These are phyloP conservation scores for Myrmecobius fasciatus DNA, from an alignment of 2,113 vertebrate species.

Conservation along the genomic window DNA sequence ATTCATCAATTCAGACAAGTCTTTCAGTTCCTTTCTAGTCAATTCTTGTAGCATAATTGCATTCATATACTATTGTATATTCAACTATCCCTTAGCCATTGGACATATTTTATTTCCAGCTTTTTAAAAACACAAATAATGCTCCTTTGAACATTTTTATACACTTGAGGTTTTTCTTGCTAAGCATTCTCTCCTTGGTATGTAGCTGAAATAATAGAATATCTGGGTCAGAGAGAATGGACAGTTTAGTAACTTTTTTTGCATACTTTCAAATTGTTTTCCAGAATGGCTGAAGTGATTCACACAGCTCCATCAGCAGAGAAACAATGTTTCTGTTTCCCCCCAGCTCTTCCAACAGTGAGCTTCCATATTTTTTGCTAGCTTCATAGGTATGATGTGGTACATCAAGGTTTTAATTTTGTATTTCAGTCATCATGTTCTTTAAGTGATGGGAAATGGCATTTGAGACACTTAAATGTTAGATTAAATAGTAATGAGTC, in stretches of 20 bases:
- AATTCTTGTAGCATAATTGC: background rate
- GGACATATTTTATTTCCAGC: background rate
- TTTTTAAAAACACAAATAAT: background rate
- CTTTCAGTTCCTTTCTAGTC: background rate
- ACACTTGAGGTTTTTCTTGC: background rate
- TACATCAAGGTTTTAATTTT: background rate
- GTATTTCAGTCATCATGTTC: background rate
- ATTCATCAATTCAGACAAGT: background rate
- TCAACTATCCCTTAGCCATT: background rate
- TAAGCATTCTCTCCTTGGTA: background rate
- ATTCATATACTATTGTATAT: too few relatives aligned
- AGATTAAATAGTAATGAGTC: background rate
- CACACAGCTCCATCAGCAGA: background rate
- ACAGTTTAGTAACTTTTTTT: background rate
- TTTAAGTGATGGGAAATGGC: background rate
- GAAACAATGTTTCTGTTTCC: background rate
- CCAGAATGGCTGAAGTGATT: background rate
- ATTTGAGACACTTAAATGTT: background rate
- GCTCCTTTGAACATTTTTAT: background rate
- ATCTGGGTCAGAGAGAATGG: background rate
- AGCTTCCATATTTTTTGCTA: background rate
- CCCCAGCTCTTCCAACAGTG: background rate
- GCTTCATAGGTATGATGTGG: background rate
- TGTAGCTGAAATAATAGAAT: background rate
- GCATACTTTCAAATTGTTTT: background rate